Conservation (phyloP, 2,797 vertebrate genomes). For the Vultur gryphus region DNA sequence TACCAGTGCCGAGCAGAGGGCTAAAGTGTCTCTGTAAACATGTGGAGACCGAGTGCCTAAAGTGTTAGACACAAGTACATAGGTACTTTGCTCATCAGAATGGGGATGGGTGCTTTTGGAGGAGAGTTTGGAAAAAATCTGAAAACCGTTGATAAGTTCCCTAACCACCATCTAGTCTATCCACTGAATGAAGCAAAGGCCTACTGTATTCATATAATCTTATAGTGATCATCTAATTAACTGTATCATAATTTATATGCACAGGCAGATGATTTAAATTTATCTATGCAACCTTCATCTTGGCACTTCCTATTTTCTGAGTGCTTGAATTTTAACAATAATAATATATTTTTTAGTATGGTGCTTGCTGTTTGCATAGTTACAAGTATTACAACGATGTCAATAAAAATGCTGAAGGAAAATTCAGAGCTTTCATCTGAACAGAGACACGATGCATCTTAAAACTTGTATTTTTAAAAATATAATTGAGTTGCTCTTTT, state of each 20-base stretch:
- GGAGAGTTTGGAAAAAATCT: background rate
- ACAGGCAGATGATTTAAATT: background rate
- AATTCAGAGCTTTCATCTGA: background rate
- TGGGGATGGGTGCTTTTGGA: background rate
- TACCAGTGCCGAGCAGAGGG: background rate
- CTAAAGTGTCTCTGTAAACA: background rate
- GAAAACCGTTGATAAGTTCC: background rate
- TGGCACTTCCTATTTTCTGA: background rate
- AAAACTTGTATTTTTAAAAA: conserved; percentile 24
- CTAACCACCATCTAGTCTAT: background rate
- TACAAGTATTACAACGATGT: background rate
- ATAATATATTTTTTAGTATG: background rate
- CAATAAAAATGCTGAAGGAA: background rate
- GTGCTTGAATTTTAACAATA: background rate
- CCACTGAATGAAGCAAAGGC: background rate
- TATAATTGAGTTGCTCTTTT: conserved; percentile 29
- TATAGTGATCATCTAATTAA: background rate
- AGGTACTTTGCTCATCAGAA: background rate
- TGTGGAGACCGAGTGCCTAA: background rate
- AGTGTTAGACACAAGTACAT: background rate
- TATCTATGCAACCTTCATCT: background rate
- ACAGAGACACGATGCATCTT: background rate
- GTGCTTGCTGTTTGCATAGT: background rate
- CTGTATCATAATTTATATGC: background rate
- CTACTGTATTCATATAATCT: background rate